These are phyloP conservation scores for Thunnus maccoyii DNA, from an alignment of 2,113 vertebrate genomes.

Conservation along the genomic window DNA sequence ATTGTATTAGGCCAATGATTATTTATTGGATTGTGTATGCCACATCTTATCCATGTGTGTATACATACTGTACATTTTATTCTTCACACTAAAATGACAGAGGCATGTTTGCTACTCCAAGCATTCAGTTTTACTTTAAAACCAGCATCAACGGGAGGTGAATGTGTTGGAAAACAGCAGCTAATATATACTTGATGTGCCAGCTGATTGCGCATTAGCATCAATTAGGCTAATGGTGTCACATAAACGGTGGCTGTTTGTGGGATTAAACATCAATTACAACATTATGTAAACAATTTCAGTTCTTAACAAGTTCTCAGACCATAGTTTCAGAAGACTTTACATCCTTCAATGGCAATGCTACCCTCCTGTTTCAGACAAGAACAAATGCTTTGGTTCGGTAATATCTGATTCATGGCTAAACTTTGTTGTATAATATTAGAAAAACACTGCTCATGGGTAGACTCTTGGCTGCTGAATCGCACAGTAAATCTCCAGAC, in stretches of 20 bases:
- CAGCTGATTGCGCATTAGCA: not conserved
- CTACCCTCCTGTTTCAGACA: too few species aligned
- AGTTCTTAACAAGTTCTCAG: not conserved
- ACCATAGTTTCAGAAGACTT: not conserved
- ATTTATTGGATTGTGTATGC: too few species aligned
- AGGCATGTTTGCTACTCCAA: not conserved
- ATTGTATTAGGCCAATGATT: too few species aligned
- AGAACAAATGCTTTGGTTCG: not conserved
- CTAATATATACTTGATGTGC: not conserved
- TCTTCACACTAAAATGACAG: too few species aligned
- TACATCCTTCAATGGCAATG: too few species aligned
- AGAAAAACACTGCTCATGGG: not conserved
- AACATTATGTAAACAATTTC: not conserved
- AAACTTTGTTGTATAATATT: not conserved
- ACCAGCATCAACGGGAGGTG: not conserved
- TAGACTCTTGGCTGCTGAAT: slow-evolving; percentile 9
- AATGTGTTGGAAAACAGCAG: not conserved
- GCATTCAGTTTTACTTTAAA: not conserved
- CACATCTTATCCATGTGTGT: too few species aligned
- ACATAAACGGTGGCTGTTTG: not conserved
- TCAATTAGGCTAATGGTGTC: not conserved
- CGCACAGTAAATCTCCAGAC: not conserved
- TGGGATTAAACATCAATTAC: not conserved
- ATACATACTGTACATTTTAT: too few species aligned
- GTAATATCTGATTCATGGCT: not conserved